Evolutionary conservation across 2,113 vertebrate genomes (phyloP).

Genomic region (Salvator merianae): DNA sequence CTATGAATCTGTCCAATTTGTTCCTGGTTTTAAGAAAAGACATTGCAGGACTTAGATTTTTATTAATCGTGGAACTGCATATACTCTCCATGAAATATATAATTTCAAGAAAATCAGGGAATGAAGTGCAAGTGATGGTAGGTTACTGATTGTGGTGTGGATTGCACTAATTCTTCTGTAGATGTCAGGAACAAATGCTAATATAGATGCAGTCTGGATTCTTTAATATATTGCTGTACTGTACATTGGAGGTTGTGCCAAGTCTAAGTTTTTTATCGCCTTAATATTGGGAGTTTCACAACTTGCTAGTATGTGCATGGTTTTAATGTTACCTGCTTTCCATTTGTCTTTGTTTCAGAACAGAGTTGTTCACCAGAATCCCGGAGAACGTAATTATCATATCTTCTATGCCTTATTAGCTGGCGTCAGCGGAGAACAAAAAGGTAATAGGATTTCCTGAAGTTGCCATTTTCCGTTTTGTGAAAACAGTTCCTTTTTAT

Average conservation of each 20-base stretch:
- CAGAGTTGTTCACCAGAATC: constrained; percentile 89
- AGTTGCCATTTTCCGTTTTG: neutral
- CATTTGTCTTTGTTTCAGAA: constrained; percentile 77
- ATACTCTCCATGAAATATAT: neutral
- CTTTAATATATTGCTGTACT: neutral
- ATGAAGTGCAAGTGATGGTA: neutral
- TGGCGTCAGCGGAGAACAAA: constrained; percentile 79
- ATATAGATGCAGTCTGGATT: neutral
- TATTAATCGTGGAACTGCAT: neutral
- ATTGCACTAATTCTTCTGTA: neutral
- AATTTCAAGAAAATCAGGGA: neutral
- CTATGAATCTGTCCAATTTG: too few species aligned
- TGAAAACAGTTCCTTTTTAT: neutral
- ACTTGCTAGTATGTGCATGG: neutral
- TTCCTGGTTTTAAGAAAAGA: neutral
- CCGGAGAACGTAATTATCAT: constrained; percentile 90
- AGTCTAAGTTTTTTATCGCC: too few species aligned
- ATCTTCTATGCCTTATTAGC: constrained; percentile 90
- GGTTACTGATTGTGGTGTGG: neutral
- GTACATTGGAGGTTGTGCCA: neutral
- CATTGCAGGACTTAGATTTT: neutral
- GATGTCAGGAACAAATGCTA: neutral
- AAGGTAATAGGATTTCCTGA: constrained; percentile 75
- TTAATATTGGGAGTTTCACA: neutral
- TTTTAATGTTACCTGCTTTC: constrained; percentile 24